Evolutionary conservation across 2,113 vertebrate species (phyloP), one percentile per base, ranked within the genome.

Genomic region (Promerops cafer): DNA sequence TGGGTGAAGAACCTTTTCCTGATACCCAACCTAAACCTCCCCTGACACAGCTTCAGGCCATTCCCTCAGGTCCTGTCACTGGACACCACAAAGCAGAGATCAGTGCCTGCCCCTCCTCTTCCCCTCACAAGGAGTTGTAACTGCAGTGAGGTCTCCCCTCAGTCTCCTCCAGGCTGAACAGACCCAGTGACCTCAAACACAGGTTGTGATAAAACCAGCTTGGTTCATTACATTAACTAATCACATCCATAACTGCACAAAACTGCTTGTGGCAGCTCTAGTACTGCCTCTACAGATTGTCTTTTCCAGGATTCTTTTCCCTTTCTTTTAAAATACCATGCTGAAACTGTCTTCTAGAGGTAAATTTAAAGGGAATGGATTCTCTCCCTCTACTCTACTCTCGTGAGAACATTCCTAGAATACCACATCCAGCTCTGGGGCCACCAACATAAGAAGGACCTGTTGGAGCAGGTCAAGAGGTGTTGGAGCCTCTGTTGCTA

Each of bases 51-150:
- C 16, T 45, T 17, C 45, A n/a, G 37, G 45, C 39, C 45, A 7
- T 11, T 59, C 33, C 37, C 52, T 52, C 1, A 0, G 2, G 21
- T 50, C 2, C 22, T 52, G 13, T 52, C 60, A 9, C 19, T 24
- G 39, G 19, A 4, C 23, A 40, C 24, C 60, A 4, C 24, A 53
- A 16, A 33, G 28, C 7, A 21, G 18, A 40, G 39, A 53, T 7
- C 61, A 40, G 13, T 22, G 53, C 6, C 45, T 40, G 9, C 6
- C 11, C 8, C 10, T 60, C 20, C 16, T 26, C 20, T 31, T 30
- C 1, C 45, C 20, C 7, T 26, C 40, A 16, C 0, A 0, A 27
- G 8, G 31, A 30, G 4, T 1, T 47, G 17, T 5, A 31, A 15
- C 26, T 47, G 30, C 21, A 42, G 2, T 47, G 60, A 40, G 16